phyloP scores from a whole-genome alignment of 2,113 vertebrate species.

The Ibidorhyncha struthersii region DNA sequence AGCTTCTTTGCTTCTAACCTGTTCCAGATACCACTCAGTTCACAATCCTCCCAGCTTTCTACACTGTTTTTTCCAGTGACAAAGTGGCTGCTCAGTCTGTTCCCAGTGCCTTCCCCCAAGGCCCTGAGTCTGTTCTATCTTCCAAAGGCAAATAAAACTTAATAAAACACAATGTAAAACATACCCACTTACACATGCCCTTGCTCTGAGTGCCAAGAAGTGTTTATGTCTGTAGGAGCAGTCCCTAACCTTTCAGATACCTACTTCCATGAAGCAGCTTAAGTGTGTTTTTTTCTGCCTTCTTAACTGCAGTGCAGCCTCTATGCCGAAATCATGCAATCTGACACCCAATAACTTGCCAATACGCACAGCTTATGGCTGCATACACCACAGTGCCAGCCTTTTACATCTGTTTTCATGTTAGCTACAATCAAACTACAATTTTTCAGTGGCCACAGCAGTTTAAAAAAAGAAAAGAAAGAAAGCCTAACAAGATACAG shows the following conservation, averaged over 20 bases:
- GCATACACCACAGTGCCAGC: neutral
- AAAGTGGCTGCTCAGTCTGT: neutral
- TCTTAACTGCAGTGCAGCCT: neutral
- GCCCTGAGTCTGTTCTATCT: rapidly evolving
- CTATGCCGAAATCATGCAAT: neutral
- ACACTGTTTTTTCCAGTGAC: neutral
- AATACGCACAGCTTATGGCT: neutral
- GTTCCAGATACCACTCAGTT: neutral
- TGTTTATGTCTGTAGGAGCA: neutral
- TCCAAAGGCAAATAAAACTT: neutral
- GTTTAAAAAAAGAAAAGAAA: neutral
- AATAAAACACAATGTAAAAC: neutral
- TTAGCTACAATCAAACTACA: neutral
- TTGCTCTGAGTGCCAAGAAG: neutral
- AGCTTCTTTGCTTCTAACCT: neutral
- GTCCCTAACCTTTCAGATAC: neutral
- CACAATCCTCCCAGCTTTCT: neutral
- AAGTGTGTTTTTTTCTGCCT: neutral
- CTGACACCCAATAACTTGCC: neutral
- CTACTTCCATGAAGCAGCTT: neutral
- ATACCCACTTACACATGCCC: neutral
- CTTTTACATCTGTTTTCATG: slow-evolving; percentile 1
- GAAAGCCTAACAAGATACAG: neutral
- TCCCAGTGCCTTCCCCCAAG: neutral
- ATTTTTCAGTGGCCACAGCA: neutral